Percentiles rank a stretch among this genome's conserved stretches.
Conservation (phyloP, 30 jellyfish, hydroid and myxozoan genomes). For the Haliclystus octoradiatus region DNA sequence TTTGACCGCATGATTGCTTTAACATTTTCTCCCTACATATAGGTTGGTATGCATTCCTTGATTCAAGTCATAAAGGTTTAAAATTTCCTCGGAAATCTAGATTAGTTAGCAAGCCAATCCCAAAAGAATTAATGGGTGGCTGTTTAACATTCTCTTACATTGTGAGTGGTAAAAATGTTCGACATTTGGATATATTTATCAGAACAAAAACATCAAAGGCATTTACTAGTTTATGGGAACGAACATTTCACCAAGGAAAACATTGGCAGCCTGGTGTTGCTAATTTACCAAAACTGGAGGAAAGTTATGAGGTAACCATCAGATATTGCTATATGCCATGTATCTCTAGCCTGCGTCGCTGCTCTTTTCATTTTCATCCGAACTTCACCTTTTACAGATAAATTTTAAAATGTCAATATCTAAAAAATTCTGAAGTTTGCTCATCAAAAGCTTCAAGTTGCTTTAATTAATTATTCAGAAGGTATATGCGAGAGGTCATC, state of each 20-base stretch:
- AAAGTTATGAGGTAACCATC: constrained; percentile 46
- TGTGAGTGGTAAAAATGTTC: neutral
- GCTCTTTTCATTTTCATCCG: too few relatives aligned
- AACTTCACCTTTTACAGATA: too few relatives aligned
- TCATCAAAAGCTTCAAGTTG: too few relatives aligned
- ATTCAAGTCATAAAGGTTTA: neutral
- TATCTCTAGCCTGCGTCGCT: too few relatives aligned
- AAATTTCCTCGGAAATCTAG: neutral
- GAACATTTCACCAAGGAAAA: constrained; percentile 62
- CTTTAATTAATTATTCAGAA: too few relatives aligned
- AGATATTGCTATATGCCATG: too few relatives aligned
- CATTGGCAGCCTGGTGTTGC: constrained; percentile 60
- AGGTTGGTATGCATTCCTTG: constrained; percentile 1
- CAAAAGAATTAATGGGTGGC: neutral
- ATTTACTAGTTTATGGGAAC: constrained; percentile 33
- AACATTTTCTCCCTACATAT: too few relatives aligned
- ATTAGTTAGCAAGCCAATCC: neutral
- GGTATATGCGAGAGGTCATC: too few relatives aligned
- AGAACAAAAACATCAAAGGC: neutral
- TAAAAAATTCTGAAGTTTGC: too few relatives aligned
- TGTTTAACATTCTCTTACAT: neutral
- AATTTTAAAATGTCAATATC: too few relatives aligned
- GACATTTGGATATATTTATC: neutral
- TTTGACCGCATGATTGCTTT: too few relatives aligned
- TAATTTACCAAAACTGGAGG: constrained; percentile 18